Conservation (phyloP, 1,140 invertebrate genomes). For the Pantala flavescens region DNA sequence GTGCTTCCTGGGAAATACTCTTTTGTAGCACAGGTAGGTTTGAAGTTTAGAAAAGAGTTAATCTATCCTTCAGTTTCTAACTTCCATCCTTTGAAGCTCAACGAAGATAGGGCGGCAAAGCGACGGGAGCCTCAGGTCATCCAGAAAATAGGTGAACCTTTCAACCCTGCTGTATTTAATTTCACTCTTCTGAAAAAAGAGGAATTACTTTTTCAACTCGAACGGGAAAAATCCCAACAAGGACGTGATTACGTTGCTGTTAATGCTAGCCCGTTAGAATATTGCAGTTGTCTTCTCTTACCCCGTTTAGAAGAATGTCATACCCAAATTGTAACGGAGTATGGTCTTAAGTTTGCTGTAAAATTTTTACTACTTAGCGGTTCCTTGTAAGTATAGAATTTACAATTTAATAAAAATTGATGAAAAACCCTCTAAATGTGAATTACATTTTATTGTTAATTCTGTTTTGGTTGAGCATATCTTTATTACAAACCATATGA, state of each 20-base stretch:
- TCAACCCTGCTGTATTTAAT: slow-evolving; percentile 51
- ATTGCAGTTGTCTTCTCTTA: slow-evolving; percentile 52
- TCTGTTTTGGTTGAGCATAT: no score
- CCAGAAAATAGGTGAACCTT: slow-evolving; percentile 43
- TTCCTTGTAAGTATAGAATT: slow-evolving; percentile 35
- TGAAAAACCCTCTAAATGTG: slow-evolving; percentile 11
- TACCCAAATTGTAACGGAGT: slow-evolving; percentile 45
- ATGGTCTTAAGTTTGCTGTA: slow-evolving; percentile 38
- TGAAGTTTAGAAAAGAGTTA: slow-evolving; percentile 11
- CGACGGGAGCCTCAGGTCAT: slow-evolving; percentile 50
- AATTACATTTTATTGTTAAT: no score
- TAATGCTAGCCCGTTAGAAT: slow-evolving; percentile 61
- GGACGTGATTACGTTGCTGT: slow-evolving; percentile 36
- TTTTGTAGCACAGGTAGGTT: slow-evolving; percentile 35
- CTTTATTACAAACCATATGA: no score
- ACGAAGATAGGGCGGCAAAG: slow-evolving; percentile 45
- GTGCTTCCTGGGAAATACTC: slow-evolving; percentile 33
- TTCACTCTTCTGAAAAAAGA: slow-evolving; percentile 49
- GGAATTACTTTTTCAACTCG: slow-evolving; percentile 45
- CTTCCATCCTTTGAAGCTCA: slow-evolving; percentile 40
- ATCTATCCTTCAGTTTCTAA: not conserved
- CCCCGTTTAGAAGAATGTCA: slow-evolving; percentile 43
- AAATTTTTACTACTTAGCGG: slow-evolving; percentile 40
- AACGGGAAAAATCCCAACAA: slow-evolving; percentile 30
- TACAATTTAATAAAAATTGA: slow-evolving; percentile 15